A percentile compares a stretch with the other conserved stretches of the same genome.
Conservation (phyloP, 2,797 vertebrate species). For the Mergus octosetaceus region DNA sequence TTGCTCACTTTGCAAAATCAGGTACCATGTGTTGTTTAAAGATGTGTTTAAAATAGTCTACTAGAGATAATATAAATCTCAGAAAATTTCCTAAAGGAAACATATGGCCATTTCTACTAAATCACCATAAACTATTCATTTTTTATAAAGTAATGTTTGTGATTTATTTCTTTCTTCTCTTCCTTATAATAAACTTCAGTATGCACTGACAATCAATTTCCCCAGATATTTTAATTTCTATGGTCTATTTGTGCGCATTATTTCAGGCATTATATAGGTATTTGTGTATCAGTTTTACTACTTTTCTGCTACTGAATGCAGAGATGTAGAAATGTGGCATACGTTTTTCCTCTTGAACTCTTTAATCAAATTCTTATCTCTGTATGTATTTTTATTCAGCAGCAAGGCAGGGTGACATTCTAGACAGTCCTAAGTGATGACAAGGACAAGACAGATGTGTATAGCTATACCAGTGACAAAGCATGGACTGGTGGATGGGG, state of each 20-base stretch:
- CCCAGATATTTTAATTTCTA: slow-evolving; percentile 60
- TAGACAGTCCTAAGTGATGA: background rate
- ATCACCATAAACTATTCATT: slow-evolving; percentile 49
- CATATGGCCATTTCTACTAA: slow-evolving; percentile 9
- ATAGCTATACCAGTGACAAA: background rate
- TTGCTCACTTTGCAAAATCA: slow-evolving; percentile 61
- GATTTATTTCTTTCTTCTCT: slow-evolving; percentile 37
- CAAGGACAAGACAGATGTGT: background rate
- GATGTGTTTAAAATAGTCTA: slow-evolving; percentile 60
- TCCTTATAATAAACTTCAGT: slow-evolving; percentile 49
- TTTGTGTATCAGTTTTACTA: slow-evolving; percentile 58
- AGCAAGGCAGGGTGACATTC: background rate
- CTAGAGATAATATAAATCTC: slow-evolving; percentile 46
- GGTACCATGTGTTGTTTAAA: slow-evolving; percentile 39
- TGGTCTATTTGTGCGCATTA: slow-evolving; percentile 35
- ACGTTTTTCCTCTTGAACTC: background rate
- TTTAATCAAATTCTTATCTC: background rate
- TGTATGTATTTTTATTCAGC: background rate
- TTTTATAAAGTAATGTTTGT: slow-evolving; percentile 44
- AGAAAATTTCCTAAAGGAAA: slow-evolving; percentile 50
- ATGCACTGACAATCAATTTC: slow-evolving; percentile 44
- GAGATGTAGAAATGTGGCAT: background rate
- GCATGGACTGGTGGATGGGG: background rate
- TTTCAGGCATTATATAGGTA: slow-evolving; percentile 48
- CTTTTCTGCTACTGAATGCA: background rate